Evolutionary conservation across 35 echinoderm and acorn worm species (phyloP).

Genomic region (Ophiothrix spiculata): DNA sequence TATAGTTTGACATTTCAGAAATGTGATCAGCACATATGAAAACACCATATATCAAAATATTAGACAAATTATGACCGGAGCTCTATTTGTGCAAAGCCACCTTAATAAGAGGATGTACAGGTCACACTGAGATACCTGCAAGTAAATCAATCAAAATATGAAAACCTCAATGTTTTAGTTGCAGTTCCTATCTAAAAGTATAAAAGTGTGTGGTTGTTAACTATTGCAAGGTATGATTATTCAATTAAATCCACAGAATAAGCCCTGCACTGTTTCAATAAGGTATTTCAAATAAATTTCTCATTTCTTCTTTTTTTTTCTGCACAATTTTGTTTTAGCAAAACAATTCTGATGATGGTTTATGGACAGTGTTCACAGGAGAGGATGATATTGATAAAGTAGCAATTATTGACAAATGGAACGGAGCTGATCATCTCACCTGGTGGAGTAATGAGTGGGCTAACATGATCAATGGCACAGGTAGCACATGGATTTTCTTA

Average conservation of each 20-base stretch:
- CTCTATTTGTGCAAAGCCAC: too few relatives aligned
- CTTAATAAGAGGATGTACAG: too few relatives aligned
- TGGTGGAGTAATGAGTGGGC: conserved; percentile 33
- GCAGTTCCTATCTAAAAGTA: not conserved
- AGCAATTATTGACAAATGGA: conserved; percentile 34
- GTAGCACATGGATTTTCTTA: not conserved
- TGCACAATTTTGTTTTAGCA: not conserved
- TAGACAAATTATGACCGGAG: too few relatives aligned
- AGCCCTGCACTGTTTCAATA: not conserved
- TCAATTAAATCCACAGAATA: not conserved
- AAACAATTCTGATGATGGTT: conserved; percentile 39
- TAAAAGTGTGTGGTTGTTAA: not conserved
- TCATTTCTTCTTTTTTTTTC: not conserved
- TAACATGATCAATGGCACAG: conserved; percentile 60
- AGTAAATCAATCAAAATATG: not conserved
- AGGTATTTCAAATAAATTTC: not conserved
- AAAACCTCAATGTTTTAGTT: not conserved
- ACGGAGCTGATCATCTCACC: conserved; percentile 13
- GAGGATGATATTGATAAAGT: conserved; percentile 28
- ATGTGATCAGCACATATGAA: too few relatives aligned
- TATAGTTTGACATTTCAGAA: too few relatives aligned
- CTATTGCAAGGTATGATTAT: not conserved
- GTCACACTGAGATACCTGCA: not conserved
- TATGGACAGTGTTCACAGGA: conserved; percentile 41
- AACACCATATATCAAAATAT: too few relatives aligned